Evolutionary conservation across 53 echinoderm and acorn worm genomes (phyloP), one percentile per base, ranked within the genome.

Genomic region (Patiria pectinifera): DNA sequence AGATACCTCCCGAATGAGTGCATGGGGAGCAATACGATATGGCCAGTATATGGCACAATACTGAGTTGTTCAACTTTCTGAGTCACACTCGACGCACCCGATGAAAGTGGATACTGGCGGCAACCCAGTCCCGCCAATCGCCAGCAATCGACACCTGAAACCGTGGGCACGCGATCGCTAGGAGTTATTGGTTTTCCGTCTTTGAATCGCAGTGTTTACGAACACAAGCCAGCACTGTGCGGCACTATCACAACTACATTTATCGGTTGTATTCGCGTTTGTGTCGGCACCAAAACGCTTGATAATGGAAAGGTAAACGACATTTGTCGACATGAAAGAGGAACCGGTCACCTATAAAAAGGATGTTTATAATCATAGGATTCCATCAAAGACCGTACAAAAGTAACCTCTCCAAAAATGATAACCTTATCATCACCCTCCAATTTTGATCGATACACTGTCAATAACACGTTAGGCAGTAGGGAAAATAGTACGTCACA

Each of bases 141-240:
- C 60, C 78, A 61, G 88, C 62, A 44, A 19, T 35, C 63, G 88
- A 77, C 88, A 88, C 45, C 35, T 19, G 78, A 88, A 78, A 88
- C 88, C 88, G 45, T 9, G 59, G 74, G 43, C 88, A 88, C 78
- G 77, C 88, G 78, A 88, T 88, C 61, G 88, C 88, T 76, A 9
- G 35, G 9, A 88, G 88, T 78, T 88, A 88, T 88, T 88, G 44
- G 60, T 78, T 78, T 77, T 45, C 45, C 35, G 0, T 35, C 6
- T 62, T 76, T 60, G 44, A 45, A 88, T 26, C 23, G 10, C 88
- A 13, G 59, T 88, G 74, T 86, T 86, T 47, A 86, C 53, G 86
- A 86, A 74, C 86, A 86, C 58, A 72, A 19, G 49, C 43, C 23
- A 49, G 23, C 78, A 58, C 61, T 62, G 16, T 88, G 59, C 78